Conservation (phyloP, 1,140 invertebrate species). For the Copidosoma floridanum region DNA sequence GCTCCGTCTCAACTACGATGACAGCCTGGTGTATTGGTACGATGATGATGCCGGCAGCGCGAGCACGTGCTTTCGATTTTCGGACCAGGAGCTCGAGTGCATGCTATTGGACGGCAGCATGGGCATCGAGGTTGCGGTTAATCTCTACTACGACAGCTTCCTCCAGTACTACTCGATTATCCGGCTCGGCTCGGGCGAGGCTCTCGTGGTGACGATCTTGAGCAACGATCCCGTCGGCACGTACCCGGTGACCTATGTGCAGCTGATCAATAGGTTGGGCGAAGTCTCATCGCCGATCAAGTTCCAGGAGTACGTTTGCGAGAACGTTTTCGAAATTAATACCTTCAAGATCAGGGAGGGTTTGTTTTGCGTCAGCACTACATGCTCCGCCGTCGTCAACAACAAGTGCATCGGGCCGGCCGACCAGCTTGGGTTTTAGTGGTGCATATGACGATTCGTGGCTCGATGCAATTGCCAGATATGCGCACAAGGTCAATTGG, state of each 20-base stretch:
- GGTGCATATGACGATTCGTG: no score
- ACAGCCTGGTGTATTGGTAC: neutral
- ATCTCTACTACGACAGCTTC: neutral
- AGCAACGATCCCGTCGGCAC: neutral
- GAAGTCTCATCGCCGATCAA: neutral
- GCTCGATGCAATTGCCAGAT: no score
- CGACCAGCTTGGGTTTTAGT: neutral
- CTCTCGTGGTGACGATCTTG: neutral
- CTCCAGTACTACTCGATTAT: conserved; percentile 8
- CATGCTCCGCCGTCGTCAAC: neutral
- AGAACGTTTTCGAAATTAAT: neutral
- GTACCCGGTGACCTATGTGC: neutral
- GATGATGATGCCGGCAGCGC: neutral
- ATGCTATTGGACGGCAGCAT: neutral
- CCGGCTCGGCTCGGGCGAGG: neutral
- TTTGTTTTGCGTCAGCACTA: neutral
- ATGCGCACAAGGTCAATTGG: no score
- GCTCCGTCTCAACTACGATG: neutral
- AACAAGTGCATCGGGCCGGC: conserved; percentile 1
- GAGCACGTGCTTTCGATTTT: conserved; percentile 1
- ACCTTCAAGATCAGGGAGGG: neutral
- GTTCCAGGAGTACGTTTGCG: conserved; percentile 1
- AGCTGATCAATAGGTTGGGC: neutral
- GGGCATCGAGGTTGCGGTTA: neutral
- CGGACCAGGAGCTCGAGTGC: neutral